These are phyloP conservation scores for Chymomyza procnemis DNA, from an alignment of 2,888 invertebrate species.

Conservation along the genomic window DNA sequence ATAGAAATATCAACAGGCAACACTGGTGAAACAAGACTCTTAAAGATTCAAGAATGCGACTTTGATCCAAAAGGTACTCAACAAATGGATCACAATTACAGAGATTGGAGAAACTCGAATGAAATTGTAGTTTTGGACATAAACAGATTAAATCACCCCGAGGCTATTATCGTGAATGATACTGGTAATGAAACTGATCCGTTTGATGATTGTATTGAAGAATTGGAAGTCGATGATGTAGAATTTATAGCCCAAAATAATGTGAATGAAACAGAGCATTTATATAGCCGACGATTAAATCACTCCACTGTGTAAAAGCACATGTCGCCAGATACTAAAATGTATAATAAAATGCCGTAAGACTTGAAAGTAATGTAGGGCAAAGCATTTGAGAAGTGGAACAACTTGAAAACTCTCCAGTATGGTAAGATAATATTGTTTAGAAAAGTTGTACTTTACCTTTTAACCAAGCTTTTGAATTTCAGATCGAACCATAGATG, in stretches of 20 bases:
- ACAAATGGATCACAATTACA: neutral
- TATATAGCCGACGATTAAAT: neutral
- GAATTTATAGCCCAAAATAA: neutral
- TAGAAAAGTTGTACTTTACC: neutral
- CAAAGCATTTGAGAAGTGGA: too few relatives aligned
- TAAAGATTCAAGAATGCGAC: neutral
- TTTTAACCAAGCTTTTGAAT: neutral
- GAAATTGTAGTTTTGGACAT: neutral
- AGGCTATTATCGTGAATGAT: neutral
- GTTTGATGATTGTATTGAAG: neutral
- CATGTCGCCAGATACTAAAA: neutral
- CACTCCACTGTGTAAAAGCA: neutral
- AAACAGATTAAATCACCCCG: neutral
- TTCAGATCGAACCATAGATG: neutral
- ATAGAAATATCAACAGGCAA: neutral
- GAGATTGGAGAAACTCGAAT: neutral
- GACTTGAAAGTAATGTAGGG: neutral
- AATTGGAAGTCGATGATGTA: neutral
- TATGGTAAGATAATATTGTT: neutral
- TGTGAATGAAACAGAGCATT: neutral
- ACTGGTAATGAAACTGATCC: neutral
- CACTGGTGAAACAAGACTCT: neutral
- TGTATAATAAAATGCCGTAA: neutral
- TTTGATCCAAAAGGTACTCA: neutral
- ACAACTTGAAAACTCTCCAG: too few relatives aligned